Conservation (phyloP, 2,888 invertebrate species). For the Amorpha juglandis region DNA sequence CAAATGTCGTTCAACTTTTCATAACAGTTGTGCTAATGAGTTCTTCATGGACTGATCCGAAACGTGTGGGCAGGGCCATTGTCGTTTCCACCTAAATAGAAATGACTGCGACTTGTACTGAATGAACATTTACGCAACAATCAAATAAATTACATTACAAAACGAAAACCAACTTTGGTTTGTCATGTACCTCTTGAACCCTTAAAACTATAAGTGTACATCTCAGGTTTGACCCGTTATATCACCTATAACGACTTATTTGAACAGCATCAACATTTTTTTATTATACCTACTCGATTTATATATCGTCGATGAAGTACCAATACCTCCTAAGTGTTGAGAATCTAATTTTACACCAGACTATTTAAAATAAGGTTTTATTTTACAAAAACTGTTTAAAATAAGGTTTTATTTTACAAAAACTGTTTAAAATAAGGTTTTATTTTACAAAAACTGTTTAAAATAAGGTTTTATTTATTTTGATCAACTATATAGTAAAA, state of each 20-base stretch:
- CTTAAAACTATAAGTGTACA: conserved; percentile 26
- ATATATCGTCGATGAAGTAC: too few species aligned
- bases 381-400: too few species aligned
- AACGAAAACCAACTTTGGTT: conserved; percentile 29
- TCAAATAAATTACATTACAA: conserved; percentile 14
- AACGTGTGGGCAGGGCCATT: conserved; percentile 25
- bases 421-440: too few species aligned
- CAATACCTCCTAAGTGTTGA: too few species aligned
- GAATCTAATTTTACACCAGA: too few species aligned
- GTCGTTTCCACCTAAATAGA: conserved; percentile 14
- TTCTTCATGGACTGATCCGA: conserved; percentile 16
- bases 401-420: too few species aligned
- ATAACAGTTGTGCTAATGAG: conserved; percentile 29
- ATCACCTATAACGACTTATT: conserved; percentile 18
- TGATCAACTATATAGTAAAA: too few species aligned
- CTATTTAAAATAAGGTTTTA: too few species aligned
- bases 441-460: too few species aligned
- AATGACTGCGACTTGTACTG: conserved; percentile 12
- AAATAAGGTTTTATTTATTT: too few species aligned
- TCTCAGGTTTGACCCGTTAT: conserved; percentile 28
- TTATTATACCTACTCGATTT: conserved; percentile 12
- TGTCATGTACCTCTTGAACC: conserved; percentile 20
- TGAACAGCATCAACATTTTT: conserved; percentile 16
- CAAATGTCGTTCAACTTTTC: conserved; percentile 48
- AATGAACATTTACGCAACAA: conserved; percentile 11